These are phyloP conservation scores for Entomobrya proxima DNA, from an alignment of 2,888 invertebrate genomes.

Conservation along the genomic window DNA sequence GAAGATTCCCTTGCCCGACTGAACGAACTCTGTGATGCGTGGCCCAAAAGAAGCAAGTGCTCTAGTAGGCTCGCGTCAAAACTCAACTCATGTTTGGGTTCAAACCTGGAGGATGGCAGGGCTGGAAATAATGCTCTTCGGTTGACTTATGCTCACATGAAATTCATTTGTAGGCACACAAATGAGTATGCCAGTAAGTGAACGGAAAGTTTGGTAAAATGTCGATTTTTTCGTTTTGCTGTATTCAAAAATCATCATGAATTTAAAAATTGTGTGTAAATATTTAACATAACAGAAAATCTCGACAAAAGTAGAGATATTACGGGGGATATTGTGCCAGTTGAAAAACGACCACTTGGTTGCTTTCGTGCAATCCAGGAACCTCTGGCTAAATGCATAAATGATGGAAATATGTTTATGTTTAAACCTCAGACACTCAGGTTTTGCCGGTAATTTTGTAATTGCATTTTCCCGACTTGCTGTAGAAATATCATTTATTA, in stretches of 20 bases:
- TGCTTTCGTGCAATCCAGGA: conserved; percentile 47
- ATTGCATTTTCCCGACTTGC: neutral
- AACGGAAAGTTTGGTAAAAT: neutral
- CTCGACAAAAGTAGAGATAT: neutral
- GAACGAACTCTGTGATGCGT: conserved; percentile 54
- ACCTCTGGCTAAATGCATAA: conserved; percentile 38
- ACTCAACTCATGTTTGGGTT: conserved; percentile 59
- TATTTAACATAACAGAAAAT: conserved; percentile 16
- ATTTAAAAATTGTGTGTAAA: neutral
- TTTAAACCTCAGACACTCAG: too few species aligned
- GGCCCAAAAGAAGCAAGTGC: conserved; percentile 60
- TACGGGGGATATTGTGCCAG: neutral
- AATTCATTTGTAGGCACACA: conserved; percentile 60
- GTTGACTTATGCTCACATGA: conserved; percentile 59
- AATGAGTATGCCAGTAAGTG: conserved; percentile 50
- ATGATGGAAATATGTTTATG: neutral
- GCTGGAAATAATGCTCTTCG: conserved; percentile 60
- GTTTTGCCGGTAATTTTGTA: conserved; percentile 48
- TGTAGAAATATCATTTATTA: neutral
- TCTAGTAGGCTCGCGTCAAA: conserved; percentile 49
- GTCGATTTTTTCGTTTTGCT: neutral
- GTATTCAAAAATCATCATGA: neutral
- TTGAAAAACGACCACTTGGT: conserved; percentile 45
- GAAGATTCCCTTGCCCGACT: conserved; percentile 29
- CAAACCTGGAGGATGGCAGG: conserved; percentile 45